Base-by-base conservation (phyloP, 2,888 invertebrate species). In the Coelopa pilipes region DNA sequence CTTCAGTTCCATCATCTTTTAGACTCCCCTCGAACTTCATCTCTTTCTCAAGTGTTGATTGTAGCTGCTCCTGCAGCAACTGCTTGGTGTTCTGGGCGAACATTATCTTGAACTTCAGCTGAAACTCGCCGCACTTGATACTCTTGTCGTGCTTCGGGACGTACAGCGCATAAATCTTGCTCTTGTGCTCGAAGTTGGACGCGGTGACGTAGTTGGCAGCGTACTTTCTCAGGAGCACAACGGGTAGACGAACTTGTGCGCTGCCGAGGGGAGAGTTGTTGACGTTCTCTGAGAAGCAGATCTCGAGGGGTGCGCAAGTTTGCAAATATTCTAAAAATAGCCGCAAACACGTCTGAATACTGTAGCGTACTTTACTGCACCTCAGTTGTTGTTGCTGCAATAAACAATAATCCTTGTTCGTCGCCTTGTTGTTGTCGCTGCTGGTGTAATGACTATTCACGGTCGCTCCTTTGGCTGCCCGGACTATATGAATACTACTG, bases 161-260 rank as follows among this genome's bases (percentile, higher is more conserved):
- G 80, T 84, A 82, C 79, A 85, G 79, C 72, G 83, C 80, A 82
- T 83, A 84, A 78, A 85, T 80, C 82, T 84, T 80, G 74, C 81
- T 83, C 81, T 83, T 84, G 80, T 83, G 79, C 77, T 78, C 79
- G 79, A 85, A 84, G 80, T 79, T 78, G 79, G 82, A 83, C 80
- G 79, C 81, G 79, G 76, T 81, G 70, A 76, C 78, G 81, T 82
- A 77, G 76, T 82, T 81, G 77, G 79, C 79, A 67, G 79, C 78
- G 77, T 81, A 77, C 77, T 80, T 81, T 65, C 79, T 80, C 72
- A 79, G 73, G 72, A 82, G 77, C 45, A 81, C 76, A 60, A 77
- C 76, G 5, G 79, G 78, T 77, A 79, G 75, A 71, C 76, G 78
- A 73, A 81, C 75, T 75, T 79, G 79, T 73, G 75, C 76, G 66